A percentile compares a stretch with the other conserved stretches of the same genome.
These are phyloP conservation scores for Melospiza melodia DNA, from an alignment of 2,113 vertebrate genomes.

Conservation along the genomic window DNA sequence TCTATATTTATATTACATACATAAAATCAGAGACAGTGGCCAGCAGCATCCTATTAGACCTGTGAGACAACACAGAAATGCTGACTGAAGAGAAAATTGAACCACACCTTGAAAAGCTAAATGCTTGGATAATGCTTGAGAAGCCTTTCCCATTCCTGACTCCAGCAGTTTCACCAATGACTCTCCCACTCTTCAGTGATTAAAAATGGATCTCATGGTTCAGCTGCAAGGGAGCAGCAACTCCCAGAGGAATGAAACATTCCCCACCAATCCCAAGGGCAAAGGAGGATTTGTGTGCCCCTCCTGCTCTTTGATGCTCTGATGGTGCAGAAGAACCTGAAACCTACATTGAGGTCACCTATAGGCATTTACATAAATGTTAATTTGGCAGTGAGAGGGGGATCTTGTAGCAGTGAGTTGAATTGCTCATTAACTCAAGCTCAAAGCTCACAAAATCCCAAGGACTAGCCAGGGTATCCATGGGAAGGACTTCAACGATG, in stretches of 20 bases:
- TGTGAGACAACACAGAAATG: neutral
- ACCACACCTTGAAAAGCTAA: neutral
- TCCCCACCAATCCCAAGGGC: accelerated
- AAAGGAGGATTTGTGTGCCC: neutral
- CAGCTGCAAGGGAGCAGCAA: neutral
- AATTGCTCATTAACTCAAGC: neutral
- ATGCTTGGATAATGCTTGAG: neutral
- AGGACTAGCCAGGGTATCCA: accelerated
- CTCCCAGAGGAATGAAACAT: neutral
- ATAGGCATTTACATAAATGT: neutral
- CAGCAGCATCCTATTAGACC: neutral
- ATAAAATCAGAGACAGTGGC: neutral
- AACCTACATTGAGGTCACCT: neutral
- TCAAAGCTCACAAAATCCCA: neutral
- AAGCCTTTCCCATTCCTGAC: neutral
- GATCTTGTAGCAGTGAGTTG: neutral
- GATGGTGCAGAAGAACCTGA: neutral
- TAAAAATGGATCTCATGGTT: neutral
- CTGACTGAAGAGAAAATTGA: neutral
- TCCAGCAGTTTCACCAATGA: neutral
- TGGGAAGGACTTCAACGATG: neutral
- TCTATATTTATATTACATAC: neutral
- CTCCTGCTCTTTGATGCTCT: neutral
- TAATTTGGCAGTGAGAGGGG: neutral
- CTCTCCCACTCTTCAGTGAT: neutral